Evolutionary conservation across 2,113 vertebrate species (phyloP).

Genomic region (Etheostoma cragini): DNA sequence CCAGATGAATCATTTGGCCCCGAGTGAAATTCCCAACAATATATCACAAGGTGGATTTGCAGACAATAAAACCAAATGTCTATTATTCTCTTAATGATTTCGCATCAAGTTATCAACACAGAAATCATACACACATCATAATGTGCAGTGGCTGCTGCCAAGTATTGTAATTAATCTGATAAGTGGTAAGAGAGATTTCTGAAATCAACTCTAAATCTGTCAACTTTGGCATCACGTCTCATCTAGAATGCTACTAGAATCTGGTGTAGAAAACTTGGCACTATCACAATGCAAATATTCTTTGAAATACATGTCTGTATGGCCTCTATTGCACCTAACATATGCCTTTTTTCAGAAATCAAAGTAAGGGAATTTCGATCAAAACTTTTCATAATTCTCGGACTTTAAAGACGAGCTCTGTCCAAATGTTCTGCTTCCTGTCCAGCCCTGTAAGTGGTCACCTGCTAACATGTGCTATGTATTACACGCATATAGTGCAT

Average conservation of each 20-base stretch:
- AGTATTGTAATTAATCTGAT: background rate
- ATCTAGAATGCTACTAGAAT: background rate
- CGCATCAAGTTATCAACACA: constrained; percentile 23
- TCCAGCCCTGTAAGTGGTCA: constrained; percentile 32
- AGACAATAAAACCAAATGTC: constrained; percentile 61
- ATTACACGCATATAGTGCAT: constrained; percentile 3
- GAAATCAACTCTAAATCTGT: background rate
- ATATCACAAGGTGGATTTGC: constrained; percentile 61
- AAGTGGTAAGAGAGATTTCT: background rate
- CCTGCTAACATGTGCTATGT: constrained; percentile 35
- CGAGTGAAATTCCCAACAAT: constrained; percentile 36
- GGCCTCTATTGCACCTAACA: background rate
- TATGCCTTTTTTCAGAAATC: background rate
- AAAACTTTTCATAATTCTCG: constrained; percentile 9
- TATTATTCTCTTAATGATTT: background rate
- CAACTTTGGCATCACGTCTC: background rate
- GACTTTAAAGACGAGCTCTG: constrained; percentile 27
- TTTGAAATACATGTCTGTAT: background rate
- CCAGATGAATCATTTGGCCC: constrained; percentile 41
- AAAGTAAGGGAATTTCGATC: constrained; percentile 31
- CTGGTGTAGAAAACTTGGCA: background rate
- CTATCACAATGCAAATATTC: background rate
- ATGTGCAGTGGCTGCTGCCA: background rate
- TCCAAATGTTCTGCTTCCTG: constrained; percentile 31
- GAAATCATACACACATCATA: constrained; percentile 20